These are phyloP conservation scores for Ceuthmochares aereus DNA, from an alignment of 2,113 vertebrate species.

Conservation along the genomic window DNA sequence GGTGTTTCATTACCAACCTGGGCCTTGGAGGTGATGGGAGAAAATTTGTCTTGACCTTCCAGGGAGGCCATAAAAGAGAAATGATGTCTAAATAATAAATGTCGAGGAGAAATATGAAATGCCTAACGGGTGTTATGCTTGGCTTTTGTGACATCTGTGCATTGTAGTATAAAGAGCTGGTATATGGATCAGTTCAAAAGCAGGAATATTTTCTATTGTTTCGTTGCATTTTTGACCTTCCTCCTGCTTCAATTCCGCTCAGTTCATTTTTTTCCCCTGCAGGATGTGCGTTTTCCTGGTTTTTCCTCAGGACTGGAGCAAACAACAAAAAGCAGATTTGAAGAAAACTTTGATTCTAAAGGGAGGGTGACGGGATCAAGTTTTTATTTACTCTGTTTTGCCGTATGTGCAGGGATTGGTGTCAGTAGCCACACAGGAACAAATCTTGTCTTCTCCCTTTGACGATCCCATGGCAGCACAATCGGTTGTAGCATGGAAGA, in stretches of 20 bases:
- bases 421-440: not conserved
- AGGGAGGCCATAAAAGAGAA: constrained; percentile 33
- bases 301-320: not conserved
- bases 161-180: not conserved
- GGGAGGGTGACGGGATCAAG: not conserved
- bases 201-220: not conserved
- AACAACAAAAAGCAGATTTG: not conserved
- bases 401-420: not conserved
- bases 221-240: constrained; percentile 31
- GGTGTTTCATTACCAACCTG: constrained; percentile 67
- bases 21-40: constrained; percentile 45
- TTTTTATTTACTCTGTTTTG: constrained; percentile 7
- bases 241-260: not conserved
- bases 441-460: not conserved
- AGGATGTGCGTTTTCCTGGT: not conserved
- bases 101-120: not conserved
- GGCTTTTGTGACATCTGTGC: not conserved
- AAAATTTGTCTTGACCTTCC: constrained; percentile 56
- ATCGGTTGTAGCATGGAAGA: not conserved
- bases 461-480: not conserved
- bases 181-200: not conserved
- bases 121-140: not conserved
- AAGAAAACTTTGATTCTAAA: not conserved
- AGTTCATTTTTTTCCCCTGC: not conserved
- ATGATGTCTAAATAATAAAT: constrained; percentile 50